These are phyloP conservation scores for Panopea generosa DNA, from an alignment of 2,888 invertebrate species.

Conservation along the genomic window DNA sequence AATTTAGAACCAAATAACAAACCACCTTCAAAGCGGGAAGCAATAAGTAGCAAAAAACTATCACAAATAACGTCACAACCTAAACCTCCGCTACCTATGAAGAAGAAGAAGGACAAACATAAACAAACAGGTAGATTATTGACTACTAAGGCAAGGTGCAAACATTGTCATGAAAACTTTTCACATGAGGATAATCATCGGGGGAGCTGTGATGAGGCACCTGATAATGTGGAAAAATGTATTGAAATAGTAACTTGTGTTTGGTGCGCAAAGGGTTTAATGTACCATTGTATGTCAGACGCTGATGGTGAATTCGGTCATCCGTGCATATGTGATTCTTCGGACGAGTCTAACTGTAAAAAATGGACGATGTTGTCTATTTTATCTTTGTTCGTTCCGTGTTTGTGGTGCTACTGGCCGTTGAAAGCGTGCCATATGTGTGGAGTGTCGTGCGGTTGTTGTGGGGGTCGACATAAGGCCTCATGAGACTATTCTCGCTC, in stretches of 20 bases:
- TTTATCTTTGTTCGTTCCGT: slow-evolving; percentile 95
- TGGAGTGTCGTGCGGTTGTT: slow-evolving; percentile 92
- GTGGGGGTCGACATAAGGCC: slow-evolving; percentile 92
- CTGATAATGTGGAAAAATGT: slow-evolving; percentile 92
- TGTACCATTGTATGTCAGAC: slow-evolving; percentile 97
- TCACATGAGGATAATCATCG: slow-evolving; percentile 92
- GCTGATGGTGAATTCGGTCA: slow-evolving; percentile 92
- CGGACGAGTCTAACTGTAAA: slow-evolving; percentile 86
- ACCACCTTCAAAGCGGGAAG: slow-evolving; percentile 77
- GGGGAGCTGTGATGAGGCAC: slow-evolving; percentile 91
- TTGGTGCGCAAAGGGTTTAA: slow-evolving; percentile 94
- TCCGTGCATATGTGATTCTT: slow-evolving; percentile 92
- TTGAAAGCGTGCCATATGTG: slow-evolving; percentile 93
- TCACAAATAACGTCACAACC: slow-evolving; percentile 64
- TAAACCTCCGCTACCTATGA: slow-evolving; percentile 86
- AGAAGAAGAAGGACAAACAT: slow-evolving; percentile 77
- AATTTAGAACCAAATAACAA: slow-evolving; percentile 86
- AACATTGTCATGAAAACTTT: slow-evolving; percentile 88
- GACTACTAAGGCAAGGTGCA: slow-evolving; percentile 83
- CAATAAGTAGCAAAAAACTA: slow-evolving; percentile 74
- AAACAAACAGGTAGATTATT: slow-evolving; percentile 58
- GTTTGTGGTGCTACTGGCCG: slow-evolving; percentile 97
- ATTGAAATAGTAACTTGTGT: slow-evolving; percentile 94
- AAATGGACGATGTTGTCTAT: slow-evolving; percentile 95
- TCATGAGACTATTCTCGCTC: slow-evolving; percentile 45